A percentile compares a stretch with the other conserved stretches of the same genome.
Evolutionary conservation across 2,113 vertebrate genomes (phyloP).

Genomic region (Xiphophorus couchianus): DNA sequence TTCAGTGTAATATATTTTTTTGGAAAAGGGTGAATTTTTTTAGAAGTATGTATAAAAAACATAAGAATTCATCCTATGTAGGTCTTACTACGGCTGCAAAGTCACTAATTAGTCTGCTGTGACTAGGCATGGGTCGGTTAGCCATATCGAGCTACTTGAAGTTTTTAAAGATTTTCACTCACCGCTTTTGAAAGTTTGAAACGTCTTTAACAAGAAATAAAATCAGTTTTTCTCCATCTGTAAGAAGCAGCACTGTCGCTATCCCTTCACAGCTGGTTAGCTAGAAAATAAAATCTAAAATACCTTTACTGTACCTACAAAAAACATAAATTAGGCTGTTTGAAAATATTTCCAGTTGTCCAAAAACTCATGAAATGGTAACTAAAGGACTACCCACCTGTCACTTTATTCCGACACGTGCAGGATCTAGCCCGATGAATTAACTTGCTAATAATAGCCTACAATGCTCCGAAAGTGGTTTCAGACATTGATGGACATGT

Average conservation of each 20-base stretch:
- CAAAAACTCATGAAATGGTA: background rate
- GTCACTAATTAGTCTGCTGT: slow-evolving; percentile 95
- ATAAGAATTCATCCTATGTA: slow-evolving; percentile 75
- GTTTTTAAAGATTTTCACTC: background rate
- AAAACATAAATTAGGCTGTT: no score
- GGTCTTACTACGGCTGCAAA: slow-evolving; percentile 91
- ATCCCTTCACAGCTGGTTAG: no score
- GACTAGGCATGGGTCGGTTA: slow-evolving; percentile 30
- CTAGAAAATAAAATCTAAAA: background rate
- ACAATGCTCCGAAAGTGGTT: background rate
- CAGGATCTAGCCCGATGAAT: no score
- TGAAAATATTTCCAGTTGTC: no score
- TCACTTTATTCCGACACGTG: background rate
- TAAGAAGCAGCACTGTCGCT: background rate
- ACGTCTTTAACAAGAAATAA: background rate
- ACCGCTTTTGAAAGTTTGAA: background rate
- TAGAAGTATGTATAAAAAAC: slow-evolving; percentile 82
- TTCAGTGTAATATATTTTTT: slow-evolving; percentile 82
- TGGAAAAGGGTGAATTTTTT: slow-evolving; percentile 77
- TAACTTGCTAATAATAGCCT: background rate
- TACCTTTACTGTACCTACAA: no score
- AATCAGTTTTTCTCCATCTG: background rate
- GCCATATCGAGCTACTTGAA: background rate
- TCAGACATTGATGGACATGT: background rate
- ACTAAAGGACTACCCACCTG: background rate